A percentile compares a stretch with the other conserved stretches of the same genome.
Conservation (phyloP, 1,140 invertebrate species). For the Drosophila arizonae region DNA sequence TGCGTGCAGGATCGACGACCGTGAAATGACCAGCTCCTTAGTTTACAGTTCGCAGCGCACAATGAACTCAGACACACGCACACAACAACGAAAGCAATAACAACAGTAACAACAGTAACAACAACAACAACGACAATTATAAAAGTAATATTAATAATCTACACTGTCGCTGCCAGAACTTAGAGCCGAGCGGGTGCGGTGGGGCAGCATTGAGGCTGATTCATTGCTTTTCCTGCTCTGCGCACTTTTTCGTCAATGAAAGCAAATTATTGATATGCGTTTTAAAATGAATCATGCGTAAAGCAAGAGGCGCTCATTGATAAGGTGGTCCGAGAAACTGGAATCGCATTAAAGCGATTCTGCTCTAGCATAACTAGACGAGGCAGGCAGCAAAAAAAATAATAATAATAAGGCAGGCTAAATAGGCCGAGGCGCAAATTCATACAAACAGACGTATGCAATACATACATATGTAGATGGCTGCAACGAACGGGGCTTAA, state of each 20-base stretch:
- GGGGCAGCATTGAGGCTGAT: slow-evolving; percentile 28
- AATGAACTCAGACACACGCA: slow-evolving; percentile 66
- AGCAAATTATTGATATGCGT: slow-evolving; percentile 70
- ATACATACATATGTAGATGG: neutral
- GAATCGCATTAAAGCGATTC: slow-evolving; percentile 14
- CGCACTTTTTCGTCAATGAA: slow-evolving; percentile 74
- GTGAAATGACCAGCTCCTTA: slow-evolving; percentile 62
- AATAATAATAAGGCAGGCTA: slow-evolving; percentile 4
- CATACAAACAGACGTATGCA: neutral
- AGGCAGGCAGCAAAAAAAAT: neutral
- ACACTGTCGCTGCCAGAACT: slow-evolving; percentile 17
- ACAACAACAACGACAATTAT: slow-evolving; percentile 29
- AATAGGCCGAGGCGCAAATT: slow-evolving; percentile 59
- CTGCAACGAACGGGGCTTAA: slow-evolving; percentile 33
- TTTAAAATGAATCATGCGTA: slow-evolving; percentile 72
- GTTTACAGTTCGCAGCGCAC: slow-evolving; percentile 59
- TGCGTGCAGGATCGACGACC: slow-evolving; percentile 78
- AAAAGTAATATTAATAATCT: slow-evolving; percentile 19
- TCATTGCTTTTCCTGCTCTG: slow-evolving; percentile 57
- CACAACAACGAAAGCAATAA: slow-evolving; percentile 39
- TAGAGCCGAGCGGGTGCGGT: neutral
- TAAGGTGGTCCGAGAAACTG: slow-evolving; percentile 36
- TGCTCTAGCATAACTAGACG: neutral
- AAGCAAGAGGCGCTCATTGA: slow-evolving; percentile 38
- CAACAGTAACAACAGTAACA: slow-evolving; percentile 24